A percentile compares a stretch with the other conserved stretches of the same genome.
These are phyloP conservation scores for Agriopis marginaria DNA, from an alignment of 2,888 invertebrate species.

Conservation along the genomic window DNA sequence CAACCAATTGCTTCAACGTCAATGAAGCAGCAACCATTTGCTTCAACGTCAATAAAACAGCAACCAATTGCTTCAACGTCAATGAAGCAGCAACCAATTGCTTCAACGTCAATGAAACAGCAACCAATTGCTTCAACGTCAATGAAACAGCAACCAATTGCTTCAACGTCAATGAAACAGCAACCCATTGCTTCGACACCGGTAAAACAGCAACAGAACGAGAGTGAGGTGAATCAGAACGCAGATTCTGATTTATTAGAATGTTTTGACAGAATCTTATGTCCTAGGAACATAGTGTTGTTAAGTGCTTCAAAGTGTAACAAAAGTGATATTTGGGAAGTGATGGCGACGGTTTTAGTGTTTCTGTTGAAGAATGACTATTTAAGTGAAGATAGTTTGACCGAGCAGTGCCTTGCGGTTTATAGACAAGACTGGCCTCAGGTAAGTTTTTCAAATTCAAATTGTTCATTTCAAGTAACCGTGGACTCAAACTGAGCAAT, in stretches of 20 bases:
- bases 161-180: not conserved
- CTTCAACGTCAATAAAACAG: slow-evolving; percentile 19
- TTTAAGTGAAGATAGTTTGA: slow-evolving; percentile 87
- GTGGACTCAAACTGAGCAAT: too few species aligned
- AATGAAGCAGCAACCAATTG: slow-evolving; percentile 11
- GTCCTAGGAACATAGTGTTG: slow-evolving; percentile 73
- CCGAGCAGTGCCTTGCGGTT: slow-evolving; percentile 89
- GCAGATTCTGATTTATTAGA: slow-evolving; percentile 49
- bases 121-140: slow-evolving; percentile 22
- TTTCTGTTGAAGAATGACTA: slow-evolving; percentile 84
- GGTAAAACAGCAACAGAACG: slow-evolving; percentile 3
- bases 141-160: slow-evolving; percentile 16
- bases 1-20: slow-evolving; percentile 12
- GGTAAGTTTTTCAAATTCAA: too few species aligned
- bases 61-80: slow-evolving; percentile 10
- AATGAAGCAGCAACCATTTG: slow-evolving; percentile 18
- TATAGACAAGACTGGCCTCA: slow-evolving; percentile 89
- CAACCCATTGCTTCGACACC: slow-evolving; percentile 24
- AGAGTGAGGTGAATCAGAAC: slow-evolving; percentile 36
- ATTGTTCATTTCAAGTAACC: too few species aligned
- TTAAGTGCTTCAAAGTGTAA: slow-evolving; percentile 55
- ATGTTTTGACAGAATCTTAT: slow-evolving; percentile 73
- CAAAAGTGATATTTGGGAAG: slow-evolving; percentile 68
- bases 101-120: slow-evolving; percentile 9
- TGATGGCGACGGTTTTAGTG: slow-evolving; percentile 74